Evolutionary conservation across 2,113 vertebrate genomes (phyloP), one percentile per base, ranked within the genome.

Genomic region (Hepsetus odoe): DNA sequence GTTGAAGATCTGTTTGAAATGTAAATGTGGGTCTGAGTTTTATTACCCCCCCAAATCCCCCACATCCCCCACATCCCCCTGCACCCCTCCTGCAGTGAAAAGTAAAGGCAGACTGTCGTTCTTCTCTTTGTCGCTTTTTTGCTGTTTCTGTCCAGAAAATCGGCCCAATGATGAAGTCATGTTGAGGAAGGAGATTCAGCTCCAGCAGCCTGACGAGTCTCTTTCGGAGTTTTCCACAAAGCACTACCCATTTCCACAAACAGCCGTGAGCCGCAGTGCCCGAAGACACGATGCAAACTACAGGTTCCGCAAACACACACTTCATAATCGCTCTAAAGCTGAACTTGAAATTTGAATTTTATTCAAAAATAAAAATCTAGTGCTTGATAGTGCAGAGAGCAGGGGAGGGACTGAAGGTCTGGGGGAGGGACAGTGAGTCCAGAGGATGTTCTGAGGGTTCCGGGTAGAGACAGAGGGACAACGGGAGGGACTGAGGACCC

Each of bases 141-240:
- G 40, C 2, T 51, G 46, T 28, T 66, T 9, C 20, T 65, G n/a
- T 62, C 67, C n/a, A 77, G 44, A 61, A 72, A 49, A 51, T 33
- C 56, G 38, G 78, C 78, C 80, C 77, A 70, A 69, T 59, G 40
- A 14, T 81, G 33, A 84, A 80, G 68, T 84, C 83, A 82, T 59
- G 62, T 67, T 70, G 33, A 82, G 76, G 32, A 49, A n/a, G 35
- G 53, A 35, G 77, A 59, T 73, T 79, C 76, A 38, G 30, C 30
- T 35, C 53, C 76, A 82, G n/a, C 55, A 66, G 66, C 76, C 44
- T 77, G 71, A 82, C 77, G 74, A 77, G 67, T 79, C 68, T 33
- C 74, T 72, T 82, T 78, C 65, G 64, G 55, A 16, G 72, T 61
- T 65, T 76, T 61, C 70, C 42, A 46, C 26, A 65, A 35, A 65